phyloP scores from a whole-genome alignment of 2,888 invertebrate species.

The Sphecodes monilicornis region DNA sequence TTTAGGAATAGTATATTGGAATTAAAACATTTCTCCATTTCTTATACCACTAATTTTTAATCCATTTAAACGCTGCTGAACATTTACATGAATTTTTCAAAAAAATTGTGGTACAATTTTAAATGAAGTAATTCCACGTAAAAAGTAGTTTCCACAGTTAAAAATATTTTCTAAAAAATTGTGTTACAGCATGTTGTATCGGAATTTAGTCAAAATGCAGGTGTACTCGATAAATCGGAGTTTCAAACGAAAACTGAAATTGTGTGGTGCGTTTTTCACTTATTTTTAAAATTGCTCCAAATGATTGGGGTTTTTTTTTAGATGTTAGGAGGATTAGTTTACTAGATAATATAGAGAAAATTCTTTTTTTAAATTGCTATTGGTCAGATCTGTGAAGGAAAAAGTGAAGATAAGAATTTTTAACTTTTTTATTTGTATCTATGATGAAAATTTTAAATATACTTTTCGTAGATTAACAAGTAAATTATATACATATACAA shows the following conservation, averaged over 20 bases:
- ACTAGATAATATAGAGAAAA: no score
- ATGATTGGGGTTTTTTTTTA: no score
- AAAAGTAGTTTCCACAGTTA: background rate
- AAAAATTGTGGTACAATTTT: background rate
- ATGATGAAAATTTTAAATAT: no score
- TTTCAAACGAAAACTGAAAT: background rate
- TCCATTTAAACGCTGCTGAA: background rate
- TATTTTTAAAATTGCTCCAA: no score
- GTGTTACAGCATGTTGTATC: background rate
- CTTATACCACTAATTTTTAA: background rate
- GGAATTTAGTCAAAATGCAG: background rate
- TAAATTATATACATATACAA: no score
- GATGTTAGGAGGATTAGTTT: no score
- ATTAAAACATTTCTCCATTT: background rate
- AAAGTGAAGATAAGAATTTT: no score
- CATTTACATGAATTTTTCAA: background rate
- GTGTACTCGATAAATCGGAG: background rate
- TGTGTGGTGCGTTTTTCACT: background rate
- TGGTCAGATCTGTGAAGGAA: no score
- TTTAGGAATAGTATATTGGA: background rate
- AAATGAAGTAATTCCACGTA: background rate
- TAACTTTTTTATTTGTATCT: no score
- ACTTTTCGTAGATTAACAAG: no score
- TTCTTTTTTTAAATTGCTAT: no score
- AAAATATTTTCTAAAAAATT: background rate